phyloP scores from a whole-genome alignment of 2,888 invertebrate species.

The Drosophila multiciliata region DNA sequence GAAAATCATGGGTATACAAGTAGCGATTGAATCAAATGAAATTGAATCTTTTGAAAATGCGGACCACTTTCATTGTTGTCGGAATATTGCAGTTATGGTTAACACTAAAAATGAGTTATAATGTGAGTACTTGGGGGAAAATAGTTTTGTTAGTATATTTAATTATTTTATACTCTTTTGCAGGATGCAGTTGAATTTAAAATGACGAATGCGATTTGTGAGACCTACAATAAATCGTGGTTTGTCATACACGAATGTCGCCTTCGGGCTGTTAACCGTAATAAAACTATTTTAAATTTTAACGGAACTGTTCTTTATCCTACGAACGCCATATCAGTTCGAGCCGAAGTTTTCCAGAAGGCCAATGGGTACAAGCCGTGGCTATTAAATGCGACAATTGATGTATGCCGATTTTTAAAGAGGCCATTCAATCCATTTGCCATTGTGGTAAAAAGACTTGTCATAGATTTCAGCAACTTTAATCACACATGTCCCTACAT shows the following conservation, averaged over 20 bases:
- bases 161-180: neutral
- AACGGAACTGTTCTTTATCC: constrained; percentile 27
- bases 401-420: constrained; percentile 22
- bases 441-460: neutral
- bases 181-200: constrained; percentile 44
- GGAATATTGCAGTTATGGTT: neutral
- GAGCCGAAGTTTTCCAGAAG: constrained; percentile 5
- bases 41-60: neutral
- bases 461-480: constrained; percentile 19
- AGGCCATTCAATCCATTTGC: constrained; percentile 19
- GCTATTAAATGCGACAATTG: neutral
- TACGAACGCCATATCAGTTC: neutral
- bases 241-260: constrained; percentile 38
- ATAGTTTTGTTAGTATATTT: too few species aligned
- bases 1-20: too few species aligned
- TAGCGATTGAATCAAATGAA: neutral
- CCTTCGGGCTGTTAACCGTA: constrained; percentile 28
- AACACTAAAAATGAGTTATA: neutral
- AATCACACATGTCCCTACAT: constrained; percentile 39
- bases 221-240: constrained; percentile 46
- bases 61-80: neutral
- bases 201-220: constrained; percentile 46
- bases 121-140: neutral
- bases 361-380: constrained; percentile 47
- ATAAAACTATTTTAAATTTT: constrained; percentile 19